Percentiles rank a stretch among this genome's conserved stretches.
Evolutionary conservation across 1,140 invertebrate genomes (phyloP).

Genomic region (Trichonephila inaurata): DNA sequence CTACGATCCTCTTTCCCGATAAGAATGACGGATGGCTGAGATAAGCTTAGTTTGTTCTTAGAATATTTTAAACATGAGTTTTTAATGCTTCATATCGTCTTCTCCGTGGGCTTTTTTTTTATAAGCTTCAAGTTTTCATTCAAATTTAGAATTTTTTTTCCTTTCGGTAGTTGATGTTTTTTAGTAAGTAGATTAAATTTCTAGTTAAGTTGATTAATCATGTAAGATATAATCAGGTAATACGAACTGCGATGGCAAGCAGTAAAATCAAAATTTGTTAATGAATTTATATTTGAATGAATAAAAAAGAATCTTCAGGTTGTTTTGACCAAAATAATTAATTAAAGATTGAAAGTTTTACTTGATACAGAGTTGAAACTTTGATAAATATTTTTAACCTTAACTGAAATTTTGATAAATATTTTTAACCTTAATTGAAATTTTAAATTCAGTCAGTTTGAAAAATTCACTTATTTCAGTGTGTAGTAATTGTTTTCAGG

Average conservation of each 20-base stretch:
- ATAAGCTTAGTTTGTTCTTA: conserved; percentile 41
- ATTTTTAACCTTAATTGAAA: no score
- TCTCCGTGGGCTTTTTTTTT: neutral
- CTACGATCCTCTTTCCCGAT: conserved; percentile 46
- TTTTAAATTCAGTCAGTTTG: no score
- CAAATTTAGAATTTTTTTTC: neutral
- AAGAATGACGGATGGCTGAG: conserved; percentile 50
- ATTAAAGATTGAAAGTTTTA: no score
- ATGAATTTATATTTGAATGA: no score
- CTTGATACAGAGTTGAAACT: neutral
- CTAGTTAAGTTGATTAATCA: neutral
- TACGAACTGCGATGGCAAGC: neutral
- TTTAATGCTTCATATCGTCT: neutral
- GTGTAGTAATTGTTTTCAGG: no score
- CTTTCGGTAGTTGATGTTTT: neutral
- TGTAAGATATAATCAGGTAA: neutral
- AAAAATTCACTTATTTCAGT: no score
- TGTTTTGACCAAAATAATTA: no score
- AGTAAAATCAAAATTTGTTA: neutral
- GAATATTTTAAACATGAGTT: conserved; percentile 25
- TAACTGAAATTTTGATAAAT: neutral
- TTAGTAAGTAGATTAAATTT: neutral
- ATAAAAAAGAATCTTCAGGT: no score
- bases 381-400: neutral
- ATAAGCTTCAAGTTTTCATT: neutral